A percentile compares a stretch with the other conserved stretches of the same genome.
Evolutionary conservation across 2,888 invertebrate genomes (phyloP).

Genomic region (Erebia epiphron): DNA sequence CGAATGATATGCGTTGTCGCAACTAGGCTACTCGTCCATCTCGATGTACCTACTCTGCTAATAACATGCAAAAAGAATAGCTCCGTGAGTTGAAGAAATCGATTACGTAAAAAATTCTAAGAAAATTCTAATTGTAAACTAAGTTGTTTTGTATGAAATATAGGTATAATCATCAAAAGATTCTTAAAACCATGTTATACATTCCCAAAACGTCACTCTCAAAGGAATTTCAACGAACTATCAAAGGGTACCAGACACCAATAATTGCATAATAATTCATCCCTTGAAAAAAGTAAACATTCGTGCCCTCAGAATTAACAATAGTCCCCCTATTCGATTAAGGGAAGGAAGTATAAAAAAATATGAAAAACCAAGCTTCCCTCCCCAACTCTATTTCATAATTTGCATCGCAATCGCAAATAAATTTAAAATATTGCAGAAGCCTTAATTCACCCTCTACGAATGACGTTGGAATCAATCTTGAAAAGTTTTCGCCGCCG

Average conservation of each 20-base stretch:
- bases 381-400: conserved; percentile 77
- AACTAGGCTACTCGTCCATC: no score
- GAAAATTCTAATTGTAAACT: no score
- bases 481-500: conserved; percentile 41
- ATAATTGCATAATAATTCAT: conserved; percentile 44
- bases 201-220: conserved; percentile 15
- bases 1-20: no score
- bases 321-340: conserved; percentile 73
- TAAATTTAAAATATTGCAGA: conserved; percentile 79
- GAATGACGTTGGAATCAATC: conserved; percentile 68
- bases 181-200: neutral
- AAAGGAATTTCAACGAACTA: conserved; percentile 41
- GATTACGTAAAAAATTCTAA: no score
- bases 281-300: conserved; percentile 61
- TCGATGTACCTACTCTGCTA: no score
- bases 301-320: conserved; percentile 61
- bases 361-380: conserved; percentile 52
- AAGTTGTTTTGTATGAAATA: neutral
- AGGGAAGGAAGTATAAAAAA: conserved; percentile 54
- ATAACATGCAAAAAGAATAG: no score
- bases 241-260: conserved; percentile 40
- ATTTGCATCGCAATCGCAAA: conserved; percentile 80
- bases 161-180: conserved; percentile 2
- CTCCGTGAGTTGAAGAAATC: no score
- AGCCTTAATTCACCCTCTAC: conserved; percentile 60